phyloP scores from a whole-genome alignment of 2,797 vertebrate genomes.

The Falco rusticolus region DNA sequence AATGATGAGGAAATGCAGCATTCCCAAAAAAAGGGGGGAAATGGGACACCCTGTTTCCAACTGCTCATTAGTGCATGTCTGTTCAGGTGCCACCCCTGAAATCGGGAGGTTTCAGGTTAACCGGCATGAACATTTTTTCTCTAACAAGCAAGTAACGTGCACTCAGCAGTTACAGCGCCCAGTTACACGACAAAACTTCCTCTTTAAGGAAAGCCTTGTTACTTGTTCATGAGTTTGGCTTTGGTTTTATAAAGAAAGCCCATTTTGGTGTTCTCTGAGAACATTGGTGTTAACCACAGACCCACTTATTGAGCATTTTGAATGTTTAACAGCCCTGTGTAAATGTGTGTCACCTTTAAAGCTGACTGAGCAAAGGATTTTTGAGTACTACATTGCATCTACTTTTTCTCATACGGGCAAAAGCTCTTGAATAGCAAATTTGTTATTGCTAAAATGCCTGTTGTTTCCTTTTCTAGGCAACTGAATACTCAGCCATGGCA shows the following conservation, averaged over 20 bases:
- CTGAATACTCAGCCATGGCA: conserved; percentile 96
- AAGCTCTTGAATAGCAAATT: neutral
- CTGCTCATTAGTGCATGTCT: accelerated
- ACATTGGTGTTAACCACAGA: neutral
- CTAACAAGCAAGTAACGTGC: neutral
- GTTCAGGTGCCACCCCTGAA: neutral
- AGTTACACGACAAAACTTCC: neutral
- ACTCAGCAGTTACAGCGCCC: neutral
- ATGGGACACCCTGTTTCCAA: accelerated
- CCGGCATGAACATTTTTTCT: neutral
- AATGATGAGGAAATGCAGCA: neutral
- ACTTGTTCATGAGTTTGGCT: neutral
- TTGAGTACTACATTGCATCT: neutral
- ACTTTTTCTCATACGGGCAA: neutral
- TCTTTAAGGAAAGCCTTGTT: neutral
- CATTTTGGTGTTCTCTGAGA: neutral
- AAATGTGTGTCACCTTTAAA: neutral
- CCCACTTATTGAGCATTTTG: neutral
- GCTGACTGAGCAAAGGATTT: neutral
- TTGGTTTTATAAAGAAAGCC: neutral
- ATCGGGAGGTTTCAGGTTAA: neutral
- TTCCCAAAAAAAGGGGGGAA: neutral
- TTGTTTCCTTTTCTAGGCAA: conserved; percentile 81
- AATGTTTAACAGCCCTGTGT: neutral
- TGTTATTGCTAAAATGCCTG: conserved; percentile 17